Evolutionary conservation across 1,140 invertebrate genomes (phyloP).

Genomic region (Dendrolimus kikuchii): DNA sequence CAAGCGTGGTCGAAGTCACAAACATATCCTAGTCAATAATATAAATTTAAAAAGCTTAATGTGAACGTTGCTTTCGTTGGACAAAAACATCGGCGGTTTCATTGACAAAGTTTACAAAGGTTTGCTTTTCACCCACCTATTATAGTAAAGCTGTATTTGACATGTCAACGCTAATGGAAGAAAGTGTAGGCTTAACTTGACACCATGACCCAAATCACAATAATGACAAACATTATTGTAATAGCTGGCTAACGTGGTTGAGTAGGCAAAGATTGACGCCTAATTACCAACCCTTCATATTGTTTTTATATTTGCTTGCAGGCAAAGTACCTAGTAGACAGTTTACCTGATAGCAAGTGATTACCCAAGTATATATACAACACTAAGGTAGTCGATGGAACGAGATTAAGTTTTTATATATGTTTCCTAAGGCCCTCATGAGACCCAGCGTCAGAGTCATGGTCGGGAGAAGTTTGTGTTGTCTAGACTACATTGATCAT

Average conservation of each 20-base stretch:
- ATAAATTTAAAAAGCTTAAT: constrained; percentile 4
- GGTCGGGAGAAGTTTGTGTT: too few relatives aligned
- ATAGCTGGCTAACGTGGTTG: neutral
- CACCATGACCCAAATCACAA: constrained; percentile 23
- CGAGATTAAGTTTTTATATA: too few relatives aligned
- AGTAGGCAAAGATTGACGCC: neutral
- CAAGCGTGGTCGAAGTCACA: too few relatives aligned
- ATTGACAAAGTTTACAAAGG: constrained; percentile 28
- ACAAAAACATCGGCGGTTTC: constrained; percentile 23
- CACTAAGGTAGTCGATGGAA: too few relatives aligned
- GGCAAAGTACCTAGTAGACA: neutral
- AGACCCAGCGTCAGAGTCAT: too few relatives aligned
- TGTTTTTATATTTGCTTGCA: neutral
- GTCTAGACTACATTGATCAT: too few relatives aligned
- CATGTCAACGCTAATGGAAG: constrained; percentile 36
- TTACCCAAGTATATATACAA: too few relatives aligned
- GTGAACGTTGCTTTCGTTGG: constrained; percentile 6
- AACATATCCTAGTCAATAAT: neutral
- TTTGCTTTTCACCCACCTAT: constrained; percentile 10
- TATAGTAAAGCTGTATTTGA: constrained; percentile 18
- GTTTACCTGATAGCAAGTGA: too few relatives aligned
- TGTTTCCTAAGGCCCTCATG: too few relatives aligned
- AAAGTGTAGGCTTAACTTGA: constrained; percentile 19
- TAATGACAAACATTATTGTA: constrained; percentile 11
- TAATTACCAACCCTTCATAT: constrained; percentile 1